phyloP scores from a whole-genome alignment of 2,888 invertebrate genomes.

The Volucella zonaria region DNA sequence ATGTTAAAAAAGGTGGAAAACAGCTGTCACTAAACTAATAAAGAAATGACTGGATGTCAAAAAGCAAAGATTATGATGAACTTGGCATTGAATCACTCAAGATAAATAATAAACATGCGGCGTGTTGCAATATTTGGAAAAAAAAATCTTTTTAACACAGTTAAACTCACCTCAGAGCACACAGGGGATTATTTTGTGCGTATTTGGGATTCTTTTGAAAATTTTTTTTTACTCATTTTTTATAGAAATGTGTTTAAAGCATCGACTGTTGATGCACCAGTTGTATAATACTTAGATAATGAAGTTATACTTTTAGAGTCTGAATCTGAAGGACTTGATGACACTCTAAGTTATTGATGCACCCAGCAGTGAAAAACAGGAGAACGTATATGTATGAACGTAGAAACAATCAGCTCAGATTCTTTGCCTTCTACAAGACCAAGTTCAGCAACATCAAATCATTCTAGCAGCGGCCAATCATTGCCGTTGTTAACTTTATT shows the following conservation, averaged over 20 bases:
- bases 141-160: background rate
- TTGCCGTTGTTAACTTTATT: background rate
- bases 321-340: background rate
- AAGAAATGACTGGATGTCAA: background rate
- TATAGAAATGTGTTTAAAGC: background rate
- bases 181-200: background rate
- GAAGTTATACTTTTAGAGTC: background rate
- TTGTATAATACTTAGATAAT: too few species aligned
- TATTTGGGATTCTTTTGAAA: background rate
- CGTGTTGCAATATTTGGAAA: background rate
- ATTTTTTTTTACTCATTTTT: background rate
- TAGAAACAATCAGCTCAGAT: background rate
- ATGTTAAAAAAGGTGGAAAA: too few species aligned
- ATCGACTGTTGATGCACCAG: background rate
- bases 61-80: background rate
- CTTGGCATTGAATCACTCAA: too few species aligned
- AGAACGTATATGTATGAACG: background rate
- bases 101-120: too few species aligned
- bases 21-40: background rate
- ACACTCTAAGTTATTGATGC: too few species aligned
- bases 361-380: background rate
- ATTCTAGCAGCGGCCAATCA: conserved; percentile 3
- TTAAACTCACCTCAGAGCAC: background rate
- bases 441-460: background rate
- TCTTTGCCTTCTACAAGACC: background rate